phyloP scores from a whole-genome alignment of 2,797 vertebrate species.

The Cyprinodon diabolis region DNA sequence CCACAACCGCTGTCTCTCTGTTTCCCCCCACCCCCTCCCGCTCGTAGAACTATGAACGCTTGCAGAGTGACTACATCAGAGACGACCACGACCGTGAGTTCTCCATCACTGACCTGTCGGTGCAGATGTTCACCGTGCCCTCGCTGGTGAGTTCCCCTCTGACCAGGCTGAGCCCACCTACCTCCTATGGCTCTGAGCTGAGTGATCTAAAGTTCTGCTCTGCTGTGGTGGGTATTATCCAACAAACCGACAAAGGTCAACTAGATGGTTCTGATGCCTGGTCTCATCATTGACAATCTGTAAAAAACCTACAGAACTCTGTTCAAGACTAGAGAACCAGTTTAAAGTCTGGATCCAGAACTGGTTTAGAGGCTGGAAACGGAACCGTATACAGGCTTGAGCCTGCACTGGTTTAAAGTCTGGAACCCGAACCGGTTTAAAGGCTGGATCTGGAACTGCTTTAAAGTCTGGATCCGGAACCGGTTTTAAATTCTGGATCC shows the following conservation, averaged over 20 bases:
- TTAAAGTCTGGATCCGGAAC: no score
- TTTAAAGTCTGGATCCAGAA: no score
- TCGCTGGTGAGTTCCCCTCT: slow-evolving; percentile 76
- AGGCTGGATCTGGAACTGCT: no score
- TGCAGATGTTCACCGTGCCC: slow-evolving; percentile 97
- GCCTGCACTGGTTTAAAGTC: no score
- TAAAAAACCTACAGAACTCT: background rate
- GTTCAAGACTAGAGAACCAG: no score
- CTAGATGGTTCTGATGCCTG: background rate
- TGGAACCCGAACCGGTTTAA: no score
- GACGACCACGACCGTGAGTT: slow-evolving; percentile 97
- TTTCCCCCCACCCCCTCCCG: slow-evolving; percentile 63
- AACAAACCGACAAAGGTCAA: background rate
- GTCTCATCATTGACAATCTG: background rate
- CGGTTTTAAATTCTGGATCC: no score
- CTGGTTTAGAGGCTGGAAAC: no score
- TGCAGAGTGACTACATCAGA: slow-evolving; percentile 96
- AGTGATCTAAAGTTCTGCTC: background rate
- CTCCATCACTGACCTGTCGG: slow-evolving; percentile 96
- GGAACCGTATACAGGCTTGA: no score
- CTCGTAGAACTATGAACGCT: slow-evolving; percentile 93
- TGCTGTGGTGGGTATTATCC: background rate
- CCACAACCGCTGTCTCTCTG: slow-evolving; percentile 84
- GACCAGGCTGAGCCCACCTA: background rate
- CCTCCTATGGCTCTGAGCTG: background rate